phyloP scores from a whole-genome alignment of 2,888 invertebrate genomes.

The Torymus tubicola region DNA sequence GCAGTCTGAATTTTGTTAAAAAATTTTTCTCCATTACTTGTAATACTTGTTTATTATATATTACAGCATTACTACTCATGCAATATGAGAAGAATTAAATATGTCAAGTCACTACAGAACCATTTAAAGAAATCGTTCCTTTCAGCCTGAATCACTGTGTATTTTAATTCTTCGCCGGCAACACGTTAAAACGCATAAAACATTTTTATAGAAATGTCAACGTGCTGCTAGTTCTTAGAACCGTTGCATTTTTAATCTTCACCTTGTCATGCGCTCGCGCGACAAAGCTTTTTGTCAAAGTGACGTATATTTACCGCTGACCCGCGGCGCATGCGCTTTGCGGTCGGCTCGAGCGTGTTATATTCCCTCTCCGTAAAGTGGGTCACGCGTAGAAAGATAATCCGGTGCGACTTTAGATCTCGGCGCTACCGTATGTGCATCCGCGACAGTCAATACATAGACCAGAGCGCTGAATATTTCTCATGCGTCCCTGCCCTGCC shows the following conservation, averaged over 20 bases:
- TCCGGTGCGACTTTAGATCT: neutral
- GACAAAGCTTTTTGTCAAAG: conserved; percentile 20
- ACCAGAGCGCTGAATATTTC: no score
- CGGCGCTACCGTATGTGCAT: neutral
- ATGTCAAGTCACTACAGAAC: no score
- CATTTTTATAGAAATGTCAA: neutral
- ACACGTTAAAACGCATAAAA: conserved; percentile 30
- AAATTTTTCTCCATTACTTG: no score
- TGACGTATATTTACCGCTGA: neutral
- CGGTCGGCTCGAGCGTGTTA: neutral
- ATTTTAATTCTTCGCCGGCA: neutral
- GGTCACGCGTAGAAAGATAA: conserved; percentile 25
- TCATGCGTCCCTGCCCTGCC: no score
- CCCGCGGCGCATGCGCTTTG: conserved; percentile 2
- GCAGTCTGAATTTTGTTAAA: no score
- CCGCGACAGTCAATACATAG: no score
- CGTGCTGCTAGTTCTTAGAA: conserved; percentile 21
- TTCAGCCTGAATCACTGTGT: neutral
- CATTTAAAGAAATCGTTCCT: no score
- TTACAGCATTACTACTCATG: no score
- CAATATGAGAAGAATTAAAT: no score
- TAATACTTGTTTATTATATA: no score
- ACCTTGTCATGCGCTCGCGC: conserved; percentile 5
- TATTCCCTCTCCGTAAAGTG: conserved; percentile 2
- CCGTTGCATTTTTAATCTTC: conserved; percentile 32